Percentiles rank a stretch among this genome's conserved stretches.
Evolutionary conservation across 37 sponge, comb jelly and placozoan species (phyloP).

Genomic region (Spongia lamella): DNA sequence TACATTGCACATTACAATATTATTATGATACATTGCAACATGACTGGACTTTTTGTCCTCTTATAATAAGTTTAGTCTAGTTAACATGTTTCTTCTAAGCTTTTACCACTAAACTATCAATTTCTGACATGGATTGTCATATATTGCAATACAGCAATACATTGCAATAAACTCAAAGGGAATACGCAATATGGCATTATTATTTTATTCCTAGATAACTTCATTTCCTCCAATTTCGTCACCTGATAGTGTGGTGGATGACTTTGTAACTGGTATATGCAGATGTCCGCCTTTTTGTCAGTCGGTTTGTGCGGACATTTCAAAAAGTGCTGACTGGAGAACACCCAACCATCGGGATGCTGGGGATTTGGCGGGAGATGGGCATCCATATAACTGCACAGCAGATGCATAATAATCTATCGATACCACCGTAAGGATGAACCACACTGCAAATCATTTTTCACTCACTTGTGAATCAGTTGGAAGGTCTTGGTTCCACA

Average conservation of each 20-base stretch:
- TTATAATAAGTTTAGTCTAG: no score
- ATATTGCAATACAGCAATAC: no score
- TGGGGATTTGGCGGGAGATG: slow-evolving; percentile 77
- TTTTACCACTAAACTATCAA: no score
- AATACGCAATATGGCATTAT: slow-evolving; percentile 14
- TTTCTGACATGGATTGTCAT: no score
- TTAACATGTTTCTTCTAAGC: no score
- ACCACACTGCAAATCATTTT: not conserved
- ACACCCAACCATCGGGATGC: slow-evolving; percentile 73
- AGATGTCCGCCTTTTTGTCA: slow-evolving; percentile 46
- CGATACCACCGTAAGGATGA: not conserved
- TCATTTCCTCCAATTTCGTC: not conserved
- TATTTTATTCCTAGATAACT: no score
- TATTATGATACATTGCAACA: no score
- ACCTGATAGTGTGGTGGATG: slow-evolving; percentile 87
- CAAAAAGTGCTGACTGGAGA: slow-evolving; percentile 76
- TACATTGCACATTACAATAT: no score
- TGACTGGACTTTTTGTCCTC: no score
- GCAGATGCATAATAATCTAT: slow-evolving; percentile 79
- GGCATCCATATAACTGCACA: slow-evolving; percentile 82
- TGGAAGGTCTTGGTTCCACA: slow-evolving; percentile 85
- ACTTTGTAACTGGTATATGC: slow-evolving; percentile 64
- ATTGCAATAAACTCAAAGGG: not conserved
- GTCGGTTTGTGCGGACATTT: slow-evolving; percentile 71
- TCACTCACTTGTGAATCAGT: slow-evolving; percentile 77